These are phyloP conservation scores for Stigmatopora argus DNA, from an alignment of 2,113 vertebrate genomes.

Conservation along the genomic window DNA sequence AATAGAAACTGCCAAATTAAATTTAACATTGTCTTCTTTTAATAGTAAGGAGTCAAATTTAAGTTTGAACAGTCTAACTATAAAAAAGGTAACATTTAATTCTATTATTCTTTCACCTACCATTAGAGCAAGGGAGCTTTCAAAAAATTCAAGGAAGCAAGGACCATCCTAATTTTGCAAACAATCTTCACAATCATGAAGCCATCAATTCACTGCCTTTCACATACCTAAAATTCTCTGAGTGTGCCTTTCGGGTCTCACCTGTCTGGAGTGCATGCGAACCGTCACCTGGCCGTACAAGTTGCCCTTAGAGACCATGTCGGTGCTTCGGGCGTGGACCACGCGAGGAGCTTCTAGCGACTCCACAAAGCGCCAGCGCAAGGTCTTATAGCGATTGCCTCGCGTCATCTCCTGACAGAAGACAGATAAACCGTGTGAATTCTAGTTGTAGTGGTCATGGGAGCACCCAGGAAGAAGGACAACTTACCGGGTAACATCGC, in stretches of 20 bases:
- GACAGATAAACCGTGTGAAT: too few relatives aligned
- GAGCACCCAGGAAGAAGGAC: not conserved
- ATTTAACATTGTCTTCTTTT: too few relatives aligned
- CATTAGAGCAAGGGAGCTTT: too few relatives aligned
- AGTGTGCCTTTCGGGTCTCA: slow-evolving; percentile 29
- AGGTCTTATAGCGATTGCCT: slow-evolving; percentile 82
- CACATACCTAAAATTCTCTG: not conserved
- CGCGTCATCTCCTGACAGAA: slow-evolving; percentile 83
- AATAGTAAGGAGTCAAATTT: too few relatives aligned
- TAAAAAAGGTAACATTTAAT: too few relatives aligned
- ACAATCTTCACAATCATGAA: too few relatives aligned
- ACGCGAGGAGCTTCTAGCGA: slow-evolving; percentile 82
- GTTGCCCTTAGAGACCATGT: slow-evolving; percentile 77
- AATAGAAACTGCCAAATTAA: too few relatives aligned
- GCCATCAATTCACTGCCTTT: not conserved
- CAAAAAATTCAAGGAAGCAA: too few relatives aligned
- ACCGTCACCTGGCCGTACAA: slow-evolving; percentile 88
- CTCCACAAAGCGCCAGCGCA: slow-evolving; percentile 83
- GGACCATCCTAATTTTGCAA: too few relatives aligned
- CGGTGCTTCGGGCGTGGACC: slow-evolving; percentile 80
- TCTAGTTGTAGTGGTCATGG: too few relatives aligned
- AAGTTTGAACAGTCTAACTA: too few relatives aligned
- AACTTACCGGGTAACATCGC: slow-evolving; percentile 87
- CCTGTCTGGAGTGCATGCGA: slow-evolving; percentile 88
- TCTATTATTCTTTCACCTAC: too few relatives aligned